Base-by-base conservation (phyloP, 2,797 vertebrate genomes). In the Gastrophryne carolinensis region DNA sequence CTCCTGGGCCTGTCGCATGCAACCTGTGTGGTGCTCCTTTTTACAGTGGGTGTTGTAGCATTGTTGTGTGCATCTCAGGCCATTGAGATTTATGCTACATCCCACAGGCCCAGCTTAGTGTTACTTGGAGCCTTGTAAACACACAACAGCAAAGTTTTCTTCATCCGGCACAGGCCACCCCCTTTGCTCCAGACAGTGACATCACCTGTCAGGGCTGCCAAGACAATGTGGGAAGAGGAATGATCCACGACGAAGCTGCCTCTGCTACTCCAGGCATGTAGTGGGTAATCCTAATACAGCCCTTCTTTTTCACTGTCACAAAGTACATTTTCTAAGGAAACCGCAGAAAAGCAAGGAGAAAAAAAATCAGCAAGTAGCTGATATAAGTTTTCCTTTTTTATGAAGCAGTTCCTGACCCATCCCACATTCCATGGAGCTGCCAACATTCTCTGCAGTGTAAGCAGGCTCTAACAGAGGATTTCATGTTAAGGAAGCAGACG, bases 371-470 rank as follows among this genome's bases (percentile, higher is more conserved):
- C 21, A 49, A 74, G 49, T 57, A 67, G 15, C 26, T 71, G 58
- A 72, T 66, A 32, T 69, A 69, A 24, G 29, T 32, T 61, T 68
- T 34, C 2, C 32, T 60, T 70, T 76, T 63, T 57, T 57, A 71
- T 64, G 26, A 64, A 65, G 37, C 56, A 58, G 75, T 65, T 65
- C 67, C 75, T 72, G 68, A 49, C 75, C 68, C 75, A 72, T 34
- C 75, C 75, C 75, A 78, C 75, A 78, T 78, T 78, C 75, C 75
- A 64, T 78, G 26, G 29, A 63, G 68, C 75, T 78, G 75, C 75
- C 67, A 78, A 66, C 71, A 44, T 77, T 37, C 75, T 66, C 13
- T 35, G 68, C 68, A 60, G 75, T 50, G 75, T 78, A 66, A 65
- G 68, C 75, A 77, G 75, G 29, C 74, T 50, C 24, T 39, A 78